Percentiles rank a stretch among this genome's conserved stretches.
These are phyloP conservation scores for Sipha maydis DNA, from an alignment of 2,888 invertebrate species.

Conservation along the genomic window DNA sequence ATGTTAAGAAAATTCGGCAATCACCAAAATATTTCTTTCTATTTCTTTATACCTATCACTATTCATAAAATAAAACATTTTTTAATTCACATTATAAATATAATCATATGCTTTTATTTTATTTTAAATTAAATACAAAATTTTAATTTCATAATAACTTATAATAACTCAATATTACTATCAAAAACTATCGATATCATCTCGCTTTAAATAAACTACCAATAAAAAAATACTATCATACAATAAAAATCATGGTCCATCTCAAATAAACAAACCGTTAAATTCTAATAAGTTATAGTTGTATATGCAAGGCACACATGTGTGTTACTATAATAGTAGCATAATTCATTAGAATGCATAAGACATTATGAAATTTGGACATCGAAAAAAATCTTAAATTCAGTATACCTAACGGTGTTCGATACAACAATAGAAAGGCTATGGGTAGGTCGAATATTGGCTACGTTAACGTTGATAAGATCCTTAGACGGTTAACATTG, in stretches of 20 bases:
- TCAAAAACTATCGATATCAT: not conserved
- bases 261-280: conserved; percentile 48
- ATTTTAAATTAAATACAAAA: no score
- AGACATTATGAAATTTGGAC: conserved; percentile 22
- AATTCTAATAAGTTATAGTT: conserved; percentile 18
- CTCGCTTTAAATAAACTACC: not conserved
- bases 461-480: conserved; percentile 33
- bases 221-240: not conserved
- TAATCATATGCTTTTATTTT: no score
- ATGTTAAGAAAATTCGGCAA: no score
- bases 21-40: no score
- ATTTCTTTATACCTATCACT: no score
- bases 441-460: conserved; percentile 25
- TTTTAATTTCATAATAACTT: no score
- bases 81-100: no score
- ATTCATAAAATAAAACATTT: no score
- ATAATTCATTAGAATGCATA: conserved; percentile 36
- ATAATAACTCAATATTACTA: not conserved
- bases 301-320: conserved; percentile 19
- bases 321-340: not conserved
- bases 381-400: conserved; percentile 43
- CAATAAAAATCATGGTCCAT: not conserved
- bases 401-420: conserved; percentile 42
- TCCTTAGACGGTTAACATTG: not conserved
- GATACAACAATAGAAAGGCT: conserved; percentile 40